Evolutionary conservation across 2,797 vertebrate genomes (phyloP).

Genomic region (Sebastes trivittatus): DNA sequence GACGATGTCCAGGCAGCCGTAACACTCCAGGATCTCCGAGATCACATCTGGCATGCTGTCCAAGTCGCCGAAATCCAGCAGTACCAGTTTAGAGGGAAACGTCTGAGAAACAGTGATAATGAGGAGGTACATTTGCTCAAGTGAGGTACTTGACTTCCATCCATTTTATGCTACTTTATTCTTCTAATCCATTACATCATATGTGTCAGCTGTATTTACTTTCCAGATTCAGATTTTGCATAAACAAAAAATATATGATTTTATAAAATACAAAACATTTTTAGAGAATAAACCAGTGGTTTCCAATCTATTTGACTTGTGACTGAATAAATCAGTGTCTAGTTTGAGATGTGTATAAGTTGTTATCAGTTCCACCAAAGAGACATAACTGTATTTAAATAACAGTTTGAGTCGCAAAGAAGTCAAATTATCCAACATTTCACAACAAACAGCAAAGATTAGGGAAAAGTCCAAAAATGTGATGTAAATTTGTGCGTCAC

Average conservation of each 20-base stretch:
- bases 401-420: neutral
- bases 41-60: constrained; percentile 85
- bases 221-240: neutral
- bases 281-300: neutral
- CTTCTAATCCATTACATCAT: neutral
- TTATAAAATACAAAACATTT: neutral
- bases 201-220: neutral
- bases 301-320: no score
- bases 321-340: neutral
- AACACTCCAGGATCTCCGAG: constrained; percentile 90
- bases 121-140: neutral
- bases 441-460: neutral
- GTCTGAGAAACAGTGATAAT: constrained; percentile 76
- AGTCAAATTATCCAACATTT: neutral
- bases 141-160: neutral
- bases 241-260: neutral
- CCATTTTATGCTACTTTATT: neutral
- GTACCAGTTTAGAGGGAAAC: constrained; percentile 90
- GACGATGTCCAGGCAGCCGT: constrained; percentile 91
- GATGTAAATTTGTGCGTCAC: no score
- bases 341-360: neutral
- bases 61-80: constrained; percentile 90
- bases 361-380: neutral
- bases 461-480: neutral
- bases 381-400: neutral